Conservation (phyloP, 2,888 invertebrate species). For the Melangyna quadrimaculata region DNA sequence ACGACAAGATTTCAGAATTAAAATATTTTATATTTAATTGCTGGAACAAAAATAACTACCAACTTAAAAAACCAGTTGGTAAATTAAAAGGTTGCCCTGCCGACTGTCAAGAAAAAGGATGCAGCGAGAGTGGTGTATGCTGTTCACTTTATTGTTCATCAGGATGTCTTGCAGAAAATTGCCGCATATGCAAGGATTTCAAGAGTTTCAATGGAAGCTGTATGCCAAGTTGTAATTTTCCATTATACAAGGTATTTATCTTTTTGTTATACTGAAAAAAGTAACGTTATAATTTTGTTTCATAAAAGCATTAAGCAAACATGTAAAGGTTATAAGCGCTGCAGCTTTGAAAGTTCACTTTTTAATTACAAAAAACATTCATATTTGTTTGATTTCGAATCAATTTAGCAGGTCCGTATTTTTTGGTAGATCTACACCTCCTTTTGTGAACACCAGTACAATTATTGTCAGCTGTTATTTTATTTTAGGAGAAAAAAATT, state of each 20-base stretch:
- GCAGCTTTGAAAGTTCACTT: no score
- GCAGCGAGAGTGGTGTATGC: slow-evolving; percentile 84
- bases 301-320: no score
- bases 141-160: slow-evolving; percentile 89
- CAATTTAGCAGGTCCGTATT: no score
- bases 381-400: no score
- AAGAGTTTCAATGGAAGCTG: slow-evolving; percentile 75
- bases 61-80: slow-evolving; percentile 60
- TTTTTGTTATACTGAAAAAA: no score
- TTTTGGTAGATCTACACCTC: no score
- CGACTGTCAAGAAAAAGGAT: slow-evolving; percentile 81
- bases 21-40: slow-evolving; percentile 82
- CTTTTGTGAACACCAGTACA: no score
- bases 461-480: no score
- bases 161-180: slow-evolving; percentile 89
- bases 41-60: slow-evolving; percentile 85
- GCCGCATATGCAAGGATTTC: slow-evolving; percentile 77
- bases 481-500: no score
- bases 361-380: no score
- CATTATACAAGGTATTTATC: slow-evolving; percentile 49
- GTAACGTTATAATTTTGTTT: no score
- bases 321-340: no score
- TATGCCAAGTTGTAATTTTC: slow-evolving; percentile 73
- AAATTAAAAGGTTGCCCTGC: slow-evolving; percentile 81
- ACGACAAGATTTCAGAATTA: not conserved